Evolutionary conservation across 1,140 invertebrate genomes (phyloP), one percentile per base, ranked within the genome.

Genomic region (Orchestia grillus): DNA sequence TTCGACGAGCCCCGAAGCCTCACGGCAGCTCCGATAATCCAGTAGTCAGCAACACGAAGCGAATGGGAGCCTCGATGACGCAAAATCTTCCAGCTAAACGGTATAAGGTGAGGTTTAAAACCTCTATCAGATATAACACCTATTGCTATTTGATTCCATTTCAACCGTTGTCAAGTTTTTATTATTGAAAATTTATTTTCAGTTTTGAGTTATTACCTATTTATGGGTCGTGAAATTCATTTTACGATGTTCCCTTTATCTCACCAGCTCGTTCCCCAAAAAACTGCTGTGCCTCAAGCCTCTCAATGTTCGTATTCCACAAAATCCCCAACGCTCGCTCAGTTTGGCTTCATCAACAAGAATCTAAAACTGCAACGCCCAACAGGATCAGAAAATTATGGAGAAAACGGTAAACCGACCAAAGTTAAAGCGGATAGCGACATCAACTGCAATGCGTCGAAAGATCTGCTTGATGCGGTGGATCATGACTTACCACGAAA

Each of bases 261-360:
- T 41, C n/a, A 42, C 11, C 43, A 90, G 88, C 88, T 44, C 43
- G 15, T 41, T 90, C n/a, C 43, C 11, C 88, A 42, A 42, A 90
- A 90, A 28, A 16, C 88, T 90, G 41, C 43, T 90, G 43, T 11
- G 28, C 88, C 43, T 90, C 43, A 8, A 42, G 42, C 41, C n/a
- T 90, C 28, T 4, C 36, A 90, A 43, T 42, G 11, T 42, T 44
- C 15, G 41, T 42, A 44, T 4, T 42, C 41, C n/a, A 11, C 88
- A 42, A 28, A 90, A 41, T 47, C 92, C 44, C 92, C 44, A 40
- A 44, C 92, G 44, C 44, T 94, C 40, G 44, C 92, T n/a, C 8
- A 94, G 44, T 94, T 94, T 45, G 92, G 92, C 92, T 94, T 94
- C 44, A n/a, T 94, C 92, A 94, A 94, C 92, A 47, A 44, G 0